phyloP scores from a whole-genome alignment of 2,888 invertebrate species.

The Sarcophaga caerulescens region DNA sequence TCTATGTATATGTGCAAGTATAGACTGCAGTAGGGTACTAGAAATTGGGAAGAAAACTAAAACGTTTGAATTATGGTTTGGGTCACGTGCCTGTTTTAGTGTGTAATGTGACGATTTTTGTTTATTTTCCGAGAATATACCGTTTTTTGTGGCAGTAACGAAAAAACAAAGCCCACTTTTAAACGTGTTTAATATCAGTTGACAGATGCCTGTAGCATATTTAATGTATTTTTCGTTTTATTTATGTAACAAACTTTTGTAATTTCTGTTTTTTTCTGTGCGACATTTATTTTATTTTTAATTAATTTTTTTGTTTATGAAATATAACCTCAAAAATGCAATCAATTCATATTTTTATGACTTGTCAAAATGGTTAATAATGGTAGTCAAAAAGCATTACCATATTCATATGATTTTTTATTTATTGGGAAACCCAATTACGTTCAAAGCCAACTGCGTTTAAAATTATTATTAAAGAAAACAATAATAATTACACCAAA shows the following conservation, averaged over 20 bases:
- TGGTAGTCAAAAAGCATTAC: no score
- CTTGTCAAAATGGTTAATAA: no score
- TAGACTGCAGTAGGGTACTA: no score
- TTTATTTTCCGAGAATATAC: constrained; percentile 55
- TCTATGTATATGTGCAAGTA: no score
- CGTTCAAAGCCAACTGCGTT: no score
- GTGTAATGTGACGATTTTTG: constrained; percentile 40
- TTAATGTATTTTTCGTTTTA: constrained; percentile 27
- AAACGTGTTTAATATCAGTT: constrained; percentile 47
- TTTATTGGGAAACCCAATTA: no score
- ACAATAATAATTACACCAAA: neutral
- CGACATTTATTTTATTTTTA: neutral
- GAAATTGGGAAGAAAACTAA: neutral
- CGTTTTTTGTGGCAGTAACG: neutral
- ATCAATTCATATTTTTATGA: constrained; percentile 25
- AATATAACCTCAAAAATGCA: neutral
- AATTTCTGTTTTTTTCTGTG: neutral
- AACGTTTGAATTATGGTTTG: constrained; percentile 1
- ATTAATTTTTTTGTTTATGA: neutral
- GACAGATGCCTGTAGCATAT: constrained; percentile 24
- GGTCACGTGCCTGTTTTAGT: constrained; percentile 61
- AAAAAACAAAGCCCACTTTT: constrained; percentile 21
- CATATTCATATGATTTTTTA: no score
- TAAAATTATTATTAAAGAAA: neutral
- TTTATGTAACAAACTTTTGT: constrained; percentile 23